Conservation (phyloP, 2,797 vertebrate species). For the Eulemur rubriventer region DNA sequence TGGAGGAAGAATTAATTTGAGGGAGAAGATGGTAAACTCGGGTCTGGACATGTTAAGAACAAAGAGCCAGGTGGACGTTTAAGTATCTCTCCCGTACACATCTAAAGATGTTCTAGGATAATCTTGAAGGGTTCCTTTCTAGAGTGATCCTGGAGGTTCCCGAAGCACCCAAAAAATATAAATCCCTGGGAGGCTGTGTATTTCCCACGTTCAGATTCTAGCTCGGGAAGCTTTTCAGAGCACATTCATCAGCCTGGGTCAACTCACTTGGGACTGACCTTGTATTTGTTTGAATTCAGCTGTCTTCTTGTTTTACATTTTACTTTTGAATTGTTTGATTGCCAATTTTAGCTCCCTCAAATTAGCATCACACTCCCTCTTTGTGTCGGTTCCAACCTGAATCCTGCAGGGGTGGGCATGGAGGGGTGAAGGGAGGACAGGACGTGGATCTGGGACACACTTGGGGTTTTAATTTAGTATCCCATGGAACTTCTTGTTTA, state of each 20-base stretch:
- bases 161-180: not conserved
- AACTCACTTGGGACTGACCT: not conserved
- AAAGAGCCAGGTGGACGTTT: not conserved
- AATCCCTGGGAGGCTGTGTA: not conserved
- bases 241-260: not conserved
- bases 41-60: not conserved
- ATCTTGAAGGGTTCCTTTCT: not conserved
- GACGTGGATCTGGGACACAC: not conserved
- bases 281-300: constrained; percentile 20
- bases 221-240: not conserved
- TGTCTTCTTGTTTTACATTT: not conserved
- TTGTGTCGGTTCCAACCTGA: not conserved
- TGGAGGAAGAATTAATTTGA: not conserved
- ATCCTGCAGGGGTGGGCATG: not conserved
- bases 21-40: not conserved
- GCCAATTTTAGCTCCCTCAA: constrained; percentile 18
- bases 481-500: constrained; percentile 28
- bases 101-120: not conserved
- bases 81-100: not conserved
- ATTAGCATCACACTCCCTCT: not conserved
- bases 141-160: not conserved
- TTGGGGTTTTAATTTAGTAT: not conserved
- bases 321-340: constrained; percentile 21
- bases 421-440: not conserved
- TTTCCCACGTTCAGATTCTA: not conserved